Base-by-base conservation (phyloP, 2,113 vertebrate species). In the Stictonetta naevosa region DNA sequence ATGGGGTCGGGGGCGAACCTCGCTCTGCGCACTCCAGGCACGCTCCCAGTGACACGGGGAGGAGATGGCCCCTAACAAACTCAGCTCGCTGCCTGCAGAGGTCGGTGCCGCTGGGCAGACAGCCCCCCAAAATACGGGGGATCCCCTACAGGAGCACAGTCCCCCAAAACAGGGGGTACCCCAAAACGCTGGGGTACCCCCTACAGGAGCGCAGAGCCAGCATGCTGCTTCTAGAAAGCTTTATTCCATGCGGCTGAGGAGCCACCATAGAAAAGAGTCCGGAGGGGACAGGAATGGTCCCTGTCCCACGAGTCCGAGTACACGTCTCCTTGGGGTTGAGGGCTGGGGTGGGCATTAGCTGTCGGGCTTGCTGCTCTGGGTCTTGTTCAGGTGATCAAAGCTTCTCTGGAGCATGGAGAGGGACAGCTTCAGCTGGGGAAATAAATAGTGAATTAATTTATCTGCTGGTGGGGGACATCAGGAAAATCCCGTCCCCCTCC, bases 391-490 rank as follows among this genome's bases (percentile, higher is more conserved):
- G 56, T 97, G 93, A 53, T 99, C 98, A 93, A 99, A 99, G 95
- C 98, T 99, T 96, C 98, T 98, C 95, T 99, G 99, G 71, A 99
- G 98, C 97, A 98, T 95, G 93, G 98, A 79, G 78, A 99, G 98
- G 90, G 99, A 99, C 64, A 71, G 98, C 93, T 99, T 99, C 25
- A 99, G 97, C 99, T 99, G 98, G 62, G 93, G 96, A 40, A 28
- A 29, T 11, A 64, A 28, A 63, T 6, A 40, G 36, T 40, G 46
- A 48, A 11, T 48, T 21, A 48, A 48, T 92, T 79, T 73, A 16
- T 62, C 53, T 91, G 10, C 50, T 66, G 46, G 16, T 48, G 33
- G 95, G 18, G 22, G 23, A 1, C 46, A 83, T 2, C 33, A 74
- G 44, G 25, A 88, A 91, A 90, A 77, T 10, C 50, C 62, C 3